Conservation (phyloP, 2,113 vertebrate genomes). For the Myxocyprinus asiaticus region DNA sequence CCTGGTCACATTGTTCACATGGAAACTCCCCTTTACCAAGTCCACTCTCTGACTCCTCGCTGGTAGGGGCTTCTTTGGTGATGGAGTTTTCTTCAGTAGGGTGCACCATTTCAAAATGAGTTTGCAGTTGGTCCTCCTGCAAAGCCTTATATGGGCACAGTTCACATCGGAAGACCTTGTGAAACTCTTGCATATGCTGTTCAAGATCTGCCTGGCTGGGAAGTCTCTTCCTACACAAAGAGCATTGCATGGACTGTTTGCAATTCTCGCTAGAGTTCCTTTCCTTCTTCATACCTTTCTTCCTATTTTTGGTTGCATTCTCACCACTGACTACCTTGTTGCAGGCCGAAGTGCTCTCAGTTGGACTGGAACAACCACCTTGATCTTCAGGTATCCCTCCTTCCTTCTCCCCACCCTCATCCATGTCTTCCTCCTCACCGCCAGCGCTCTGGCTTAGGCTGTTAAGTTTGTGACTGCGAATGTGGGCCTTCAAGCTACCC, state of each 20-base stretch:
- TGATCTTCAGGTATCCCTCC: constrained; percentile 70
- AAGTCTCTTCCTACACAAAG: constrained; percentile 79
- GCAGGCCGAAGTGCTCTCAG: constrained; percentile 79
- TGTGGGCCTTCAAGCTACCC: constrained; percentile 93
- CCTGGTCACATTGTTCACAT: constrained; percentile 88
- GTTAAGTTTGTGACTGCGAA: constrained; percentile 92
- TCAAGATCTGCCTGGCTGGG: constrained; percentile 79
- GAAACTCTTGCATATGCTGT: constrained; percentile 77
- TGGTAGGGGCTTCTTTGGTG: constrained; percentile 39
- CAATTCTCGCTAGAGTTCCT: constrained; percentile 38
- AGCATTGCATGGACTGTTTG: constrained; percentile 47
- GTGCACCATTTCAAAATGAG: constrained; percentile 79
- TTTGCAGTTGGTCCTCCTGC: constrained; percentile 78
- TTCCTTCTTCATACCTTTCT: constrained; percentile 69
- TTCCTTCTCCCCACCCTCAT: constrained; percentile 73
- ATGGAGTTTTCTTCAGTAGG: constrained; percentile 72
- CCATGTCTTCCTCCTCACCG: constrained; percentile 72
- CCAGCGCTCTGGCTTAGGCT: constrained; percentile 78
- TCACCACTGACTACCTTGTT: constrained; percentile 78
- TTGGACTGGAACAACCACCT: constrained; percentile 77
- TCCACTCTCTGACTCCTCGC: constrained; percentile 65
- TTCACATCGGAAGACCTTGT: constrained; percentile 80
- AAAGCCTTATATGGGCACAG: constrained; percentile 77
- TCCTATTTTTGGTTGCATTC: constrained; percentile 60
- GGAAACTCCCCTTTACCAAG: constrained; percentile 76